Percentiles rank a stretch among this genome's conserved stretches.
phyloP scores from a whole-genome alignment of 2,888 invertebrate species.

The Notocelia uddmanniana region DNA sequence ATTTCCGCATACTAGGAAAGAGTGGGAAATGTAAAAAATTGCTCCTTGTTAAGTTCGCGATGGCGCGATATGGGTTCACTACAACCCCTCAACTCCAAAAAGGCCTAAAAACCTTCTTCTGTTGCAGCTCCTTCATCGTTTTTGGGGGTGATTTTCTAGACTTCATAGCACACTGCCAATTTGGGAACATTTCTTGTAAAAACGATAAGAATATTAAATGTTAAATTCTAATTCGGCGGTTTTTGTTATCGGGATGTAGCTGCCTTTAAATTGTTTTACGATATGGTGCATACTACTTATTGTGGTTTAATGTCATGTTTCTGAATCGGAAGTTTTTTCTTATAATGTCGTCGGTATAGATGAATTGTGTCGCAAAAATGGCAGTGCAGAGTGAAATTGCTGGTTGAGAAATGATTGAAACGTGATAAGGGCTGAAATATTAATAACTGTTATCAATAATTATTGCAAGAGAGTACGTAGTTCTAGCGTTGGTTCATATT shows the following conservation, averaged over 20 bases:
- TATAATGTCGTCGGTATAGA: background rate
- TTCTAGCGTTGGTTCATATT: too few species aligned
- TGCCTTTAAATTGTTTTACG: slow-evolving; percentile 39
- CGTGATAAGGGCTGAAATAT: too few species aligned
- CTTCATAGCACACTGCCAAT: slow-evolving; percentile 42
- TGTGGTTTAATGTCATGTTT: background rate
- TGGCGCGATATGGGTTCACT: slow-evolving; percentile 54
- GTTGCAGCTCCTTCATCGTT: background rate
- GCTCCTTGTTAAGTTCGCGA: slow-evolving; percentile 63
- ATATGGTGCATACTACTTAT: slow-evolving; percentile 10
- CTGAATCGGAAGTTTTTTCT: background rate
- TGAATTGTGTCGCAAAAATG: background rate
- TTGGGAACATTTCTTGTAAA: slow-evolving; percentile 54
- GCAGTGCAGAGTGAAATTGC: too few species aligned
- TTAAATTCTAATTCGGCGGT: slow-evolving; percentile 36
- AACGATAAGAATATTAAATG: slow-evolving; percentile 42
- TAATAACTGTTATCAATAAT: too few species aligned
- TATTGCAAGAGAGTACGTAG: too few species aligned
- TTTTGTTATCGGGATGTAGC: slow-evolving; percentile 30
- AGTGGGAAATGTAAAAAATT: slow-evolving; percentile 70
- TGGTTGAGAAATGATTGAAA: too few species aligned
- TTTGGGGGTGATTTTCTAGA: background rate
- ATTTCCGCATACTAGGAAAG: slow-evolving; percentile 56
- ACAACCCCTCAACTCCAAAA: background rate
- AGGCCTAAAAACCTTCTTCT: background rate